Percentiles rank a stretch among this genome's conserved stretches.
Conservation (phyloP, 1,140 invertebrate genomes). For the Meteorus sp. region DNA sequence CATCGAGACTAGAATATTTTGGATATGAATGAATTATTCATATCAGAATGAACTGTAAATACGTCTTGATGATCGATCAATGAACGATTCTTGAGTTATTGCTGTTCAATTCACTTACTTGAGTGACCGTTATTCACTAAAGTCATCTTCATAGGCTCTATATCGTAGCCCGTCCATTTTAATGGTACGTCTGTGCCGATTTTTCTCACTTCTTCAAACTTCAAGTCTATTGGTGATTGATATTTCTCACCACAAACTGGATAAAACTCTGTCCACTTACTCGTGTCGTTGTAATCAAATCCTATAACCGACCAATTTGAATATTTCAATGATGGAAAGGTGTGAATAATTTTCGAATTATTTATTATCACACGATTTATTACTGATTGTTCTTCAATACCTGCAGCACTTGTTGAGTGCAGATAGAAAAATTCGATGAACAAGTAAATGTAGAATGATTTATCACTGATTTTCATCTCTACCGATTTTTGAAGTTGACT, state of each 20-base stretch:
- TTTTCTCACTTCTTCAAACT: constrained; percentile 11
- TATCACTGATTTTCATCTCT: too few species aligned
- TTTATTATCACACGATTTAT: too few species aligned
- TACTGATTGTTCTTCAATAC: too few species aligned
- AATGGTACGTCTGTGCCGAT: constrained; percentile 53
- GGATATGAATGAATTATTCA: too few species aligned
- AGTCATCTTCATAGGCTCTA: constrained; percentile 51
- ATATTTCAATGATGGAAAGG: not conserved
- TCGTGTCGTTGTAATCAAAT: constrained; percentile 21
- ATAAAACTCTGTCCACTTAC: constrained; percentile 25
- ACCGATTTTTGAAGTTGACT: too few species aligned
- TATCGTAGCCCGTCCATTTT: constrained; percentile 61
- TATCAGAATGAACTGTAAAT: too few species aligned
- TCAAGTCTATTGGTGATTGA: constrained; percentile 48
- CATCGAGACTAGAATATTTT: constrained; percentile 20
- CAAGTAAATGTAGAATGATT: too few species aligned
- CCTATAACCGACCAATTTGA: not conserved
- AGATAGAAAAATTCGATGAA: not conserved
- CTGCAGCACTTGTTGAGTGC: too few species aligned
- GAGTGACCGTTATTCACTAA: constrained; percentile 73
- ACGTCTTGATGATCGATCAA: too few species aligned
- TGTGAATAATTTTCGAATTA: too few species aligned
- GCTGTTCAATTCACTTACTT: constrained; percentile 47
- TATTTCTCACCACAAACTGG: constrained; percentile 27
- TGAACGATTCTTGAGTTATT: too few species aligned